A percentile compares a stretch with the other conserved stretches of the same genome.
phyloP scores from a whole-genome alignment of 2,888 invertebrate genomes.

The Chironomus riparius region DNA sequence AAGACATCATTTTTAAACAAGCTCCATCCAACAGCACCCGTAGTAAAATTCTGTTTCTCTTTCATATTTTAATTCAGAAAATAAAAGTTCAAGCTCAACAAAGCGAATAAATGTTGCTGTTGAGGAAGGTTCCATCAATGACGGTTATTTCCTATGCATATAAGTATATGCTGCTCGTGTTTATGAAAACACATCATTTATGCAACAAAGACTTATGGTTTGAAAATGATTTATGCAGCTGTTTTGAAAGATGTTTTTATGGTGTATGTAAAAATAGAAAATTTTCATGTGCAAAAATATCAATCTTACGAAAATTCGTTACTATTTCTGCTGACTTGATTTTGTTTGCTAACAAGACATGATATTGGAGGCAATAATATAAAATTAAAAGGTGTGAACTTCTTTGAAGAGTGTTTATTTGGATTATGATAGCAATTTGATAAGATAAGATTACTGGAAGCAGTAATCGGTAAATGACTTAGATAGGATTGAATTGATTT shows the following conservation, averaged over 20 bases:
- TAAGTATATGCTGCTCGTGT: not conserved
- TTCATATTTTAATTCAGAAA: constrained; percentile 8
- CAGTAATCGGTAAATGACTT: too few relatives aligned
- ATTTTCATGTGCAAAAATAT: not conserved
- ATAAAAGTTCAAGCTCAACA: constrained; percentile 26
- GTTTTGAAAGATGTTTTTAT: not conserved
- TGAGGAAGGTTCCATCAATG: not conserved
- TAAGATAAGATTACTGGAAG: too few relatives aligned
- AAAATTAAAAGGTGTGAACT: too few relatives aligned
- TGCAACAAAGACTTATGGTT: not conserved
- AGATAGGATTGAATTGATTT: too few relatives aligned
- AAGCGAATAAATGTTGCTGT: constrained; percentile 19
- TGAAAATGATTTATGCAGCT: not conserved
- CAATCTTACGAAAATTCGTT: not conserved
- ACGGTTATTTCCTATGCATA: not conserved
- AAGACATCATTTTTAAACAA: too few relatives aligned
- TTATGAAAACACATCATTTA: not conserved
- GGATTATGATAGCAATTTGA: too few relatives aligned
- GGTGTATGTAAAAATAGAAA: not conserved
- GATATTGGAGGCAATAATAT: too few relatives aligned
- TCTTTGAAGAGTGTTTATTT: too few relatives aligned
- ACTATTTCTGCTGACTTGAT: not conserved
- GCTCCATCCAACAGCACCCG: too few relatives aligned
- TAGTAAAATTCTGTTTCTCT: not conserved
- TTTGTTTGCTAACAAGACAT: too few relatives aligned